Evolutionary conservation across 2,797 vertebrate species (phyloP).

Genomic region (Hafferia zeledoni): DNA sequence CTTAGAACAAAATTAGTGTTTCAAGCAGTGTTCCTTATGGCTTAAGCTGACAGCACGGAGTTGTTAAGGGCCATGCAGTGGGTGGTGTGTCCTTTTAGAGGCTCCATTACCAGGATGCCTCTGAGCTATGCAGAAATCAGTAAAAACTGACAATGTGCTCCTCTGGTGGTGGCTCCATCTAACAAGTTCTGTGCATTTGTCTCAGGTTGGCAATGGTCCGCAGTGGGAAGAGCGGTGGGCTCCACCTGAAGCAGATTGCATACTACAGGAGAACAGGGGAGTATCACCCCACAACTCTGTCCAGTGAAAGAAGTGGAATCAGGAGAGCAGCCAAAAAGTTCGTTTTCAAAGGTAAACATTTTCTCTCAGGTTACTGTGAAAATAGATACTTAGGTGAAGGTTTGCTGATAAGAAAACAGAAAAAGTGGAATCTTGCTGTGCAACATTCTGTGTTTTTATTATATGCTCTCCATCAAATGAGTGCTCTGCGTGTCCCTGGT

Average conservation of each 20-base stretch:
- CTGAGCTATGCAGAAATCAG: background rate
- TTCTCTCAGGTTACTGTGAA: background rate
- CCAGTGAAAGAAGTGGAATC: constrained; percentile 79
- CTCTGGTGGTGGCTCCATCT: background rate
- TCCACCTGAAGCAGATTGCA: constrained; percentile 78
- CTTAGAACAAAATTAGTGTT: background rate
- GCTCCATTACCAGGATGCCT: background rate
- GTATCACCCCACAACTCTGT: constrained; percentile 75
- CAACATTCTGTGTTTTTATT: background rate
- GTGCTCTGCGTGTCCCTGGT: background rate
- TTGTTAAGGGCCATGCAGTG: background rate
- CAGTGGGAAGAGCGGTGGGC: constrained; percentile 76
- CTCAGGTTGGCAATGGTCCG: constrained; percentile 73
- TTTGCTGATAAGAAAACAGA: background rate
- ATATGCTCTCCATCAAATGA: background rate
- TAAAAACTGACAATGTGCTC: background rate
- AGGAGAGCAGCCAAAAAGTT: constrained; percentile 80
- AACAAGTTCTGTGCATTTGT: background rate
- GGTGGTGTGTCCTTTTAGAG: background rate
- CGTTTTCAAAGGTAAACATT: constrained; percentile 72
- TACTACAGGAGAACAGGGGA: constrained; percentile 76
- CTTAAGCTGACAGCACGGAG: background rate
- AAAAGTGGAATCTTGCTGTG: background rate
- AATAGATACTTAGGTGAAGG: background rate
- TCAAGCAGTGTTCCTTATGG: background rate